Percentiles rank a stretch among this genome's conserved stretches.
phyloP scores from a whole-genome alignment of 2,113 vertebrate species.

The Bungarus multicinctus region DNA sequence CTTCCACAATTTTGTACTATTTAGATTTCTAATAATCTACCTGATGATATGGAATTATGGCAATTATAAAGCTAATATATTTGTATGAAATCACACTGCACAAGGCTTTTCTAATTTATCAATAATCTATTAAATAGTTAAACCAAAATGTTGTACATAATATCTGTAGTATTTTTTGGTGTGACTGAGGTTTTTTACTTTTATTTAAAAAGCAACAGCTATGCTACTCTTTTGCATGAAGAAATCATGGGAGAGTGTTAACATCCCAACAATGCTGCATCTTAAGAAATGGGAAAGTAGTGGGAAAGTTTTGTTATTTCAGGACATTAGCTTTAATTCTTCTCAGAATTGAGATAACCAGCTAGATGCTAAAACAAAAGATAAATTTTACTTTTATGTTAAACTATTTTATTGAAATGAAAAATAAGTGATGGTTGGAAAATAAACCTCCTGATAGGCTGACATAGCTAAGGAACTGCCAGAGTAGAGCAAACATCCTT shows the following conservation, averaged over 20 bases:
- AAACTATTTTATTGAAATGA: neutral
- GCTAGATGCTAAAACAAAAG: neutral
- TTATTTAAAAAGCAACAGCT: neutral
- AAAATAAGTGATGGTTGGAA: neutral
- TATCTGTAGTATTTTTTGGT: neutral
- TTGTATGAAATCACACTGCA: neutral
- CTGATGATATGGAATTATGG: neutral
- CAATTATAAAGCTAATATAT: neutral
- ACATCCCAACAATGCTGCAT: neutral
- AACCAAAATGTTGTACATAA: neutral
- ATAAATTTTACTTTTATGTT: neutral
- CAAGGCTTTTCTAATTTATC: neutral
- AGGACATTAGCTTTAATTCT: neutral
- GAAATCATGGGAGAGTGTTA: neutral
- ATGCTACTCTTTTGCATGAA: neutral
- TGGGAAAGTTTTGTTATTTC: neutral
- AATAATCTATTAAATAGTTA: conserved; percentile 4
- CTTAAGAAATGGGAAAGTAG: neutral
- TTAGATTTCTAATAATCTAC: neutral
- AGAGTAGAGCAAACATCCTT: neutral
- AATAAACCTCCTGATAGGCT: neutral
- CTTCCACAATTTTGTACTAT: neutral
- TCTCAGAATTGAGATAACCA: neutral
- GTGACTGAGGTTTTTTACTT: neutral
- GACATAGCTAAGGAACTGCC: neutral